phyloP scores from a whole-genome alignment of 2,888 invertebrate species.

The Acanthoscelides obtectus region DNA sequence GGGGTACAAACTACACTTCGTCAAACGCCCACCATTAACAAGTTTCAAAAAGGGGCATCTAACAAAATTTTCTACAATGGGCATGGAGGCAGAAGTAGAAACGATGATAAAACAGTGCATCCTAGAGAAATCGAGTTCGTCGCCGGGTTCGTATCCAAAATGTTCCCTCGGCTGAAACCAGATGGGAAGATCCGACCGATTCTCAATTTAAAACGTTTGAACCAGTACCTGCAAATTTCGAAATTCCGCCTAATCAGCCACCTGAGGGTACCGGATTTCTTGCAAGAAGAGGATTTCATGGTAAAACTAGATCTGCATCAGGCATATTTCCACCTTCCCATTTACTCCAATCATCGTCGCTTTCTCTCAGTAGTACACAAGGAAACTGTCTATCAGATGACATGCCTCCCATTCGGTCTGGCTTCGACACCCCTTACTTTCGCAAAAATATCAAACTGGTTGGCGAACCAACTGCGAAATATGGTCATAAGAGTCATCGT shows the following conservation, averaged over 20 bases:
- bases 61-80: slow-evolving; percentile 3
- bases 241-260: slow-evolving; percentile 21
- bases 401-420: slow-evolving; percentile 27
- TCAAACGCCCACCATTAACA: slow-evolving; percentile 5
- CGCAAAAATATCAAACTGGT: slow-evolving; percentile 26
- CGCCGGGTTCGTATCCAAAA: slow-evolving; percentile 14
- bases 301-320: slow-evolving; percentile 22
- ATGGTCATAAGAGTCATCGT: slow-evolving; percentile 21
- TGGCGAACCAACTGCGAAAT: slow-evolving; percentile 20
- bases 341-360: slow-evolving; percentile 14
- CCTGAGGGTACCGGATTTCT: slow-evolving; percentile 19
- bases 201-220: slow-evolving; percentile 18
- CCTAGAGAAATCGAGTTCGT: neutral
- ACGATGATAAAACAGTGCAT: neutral
- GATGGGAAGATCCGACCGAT: slow-evolving; percentile 14
- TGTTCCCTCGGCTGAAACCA: slow-evolving; percentile 15
- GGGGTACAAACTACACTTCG: slow-evolving; percentile 16
- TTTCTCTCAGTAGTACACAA: slow-evolving; percentile 13
- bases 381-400: slow-evolving; percentile 16
- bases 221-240: slow-evolving; percentile 10
- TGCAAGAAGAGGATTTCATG: slow-evolving; percentile 18
- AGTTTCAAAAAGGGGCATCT: neutral
- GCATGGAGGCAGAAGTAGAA: slow-evolving; percentile 5
- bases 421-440: slow-evolving; percentile 26
- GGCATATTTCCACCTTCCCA: slow-evolving; percentile 23